phyloP scores from a whole-genome alignment of 2,888 invertebrate species.

The Metallyticus violacea region DNA sequence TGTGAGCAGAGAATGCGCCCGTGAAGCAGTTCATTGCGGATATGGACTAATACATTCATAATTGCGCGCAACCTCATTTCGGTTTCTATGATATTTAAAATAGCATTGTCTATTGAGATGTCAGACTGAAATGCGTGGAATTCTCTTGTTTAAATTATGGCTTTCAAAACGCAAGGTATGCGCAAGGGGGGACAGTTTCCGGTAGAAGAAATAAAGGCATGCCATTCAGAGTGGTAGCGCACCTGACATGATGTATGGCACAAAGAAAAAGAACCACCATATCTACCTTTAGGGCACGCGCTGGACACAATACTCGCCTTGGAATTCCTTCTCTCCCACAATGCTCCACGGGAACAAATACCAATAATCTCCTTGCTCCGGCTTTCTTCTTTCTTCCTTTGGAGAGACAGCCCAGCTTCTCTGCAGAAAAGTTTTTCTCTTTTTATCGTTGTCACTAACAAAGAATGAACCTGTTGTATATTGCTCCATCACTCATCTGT shows the following conservation, averaged over 20 bases:
- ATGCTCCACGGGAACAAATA: neutral
- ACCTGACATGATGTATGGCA: conserved; percentile 3
- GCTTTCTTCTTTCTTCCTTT: neutral
- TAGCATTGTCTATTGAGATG: neutral
- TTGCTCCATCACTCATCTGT: neutral
- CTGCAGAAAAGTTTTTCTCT: neutral
- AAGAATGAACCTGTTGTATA: neutral
- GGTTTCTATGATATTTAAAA: neutral
- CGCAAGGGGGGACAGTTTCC: neutral
- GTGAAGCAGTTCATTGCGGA: neutral
- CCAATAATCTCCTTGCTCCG: conserved; percentile 4
- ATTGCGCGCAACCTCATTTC: neutral
- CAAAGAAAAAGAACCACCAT: neutral
- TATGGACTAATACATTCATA: neutral
- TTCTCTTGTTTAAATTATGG: neutral
- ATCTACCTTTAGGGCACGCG: conserved; percentile 7
- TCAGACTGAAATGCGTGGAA: neutral
- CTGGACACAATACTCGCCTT: conserved; percentile 1
- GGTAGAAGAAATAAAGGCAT: neutral
- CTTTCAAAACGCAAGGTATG: neutral
- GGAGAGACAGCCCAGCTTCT: neutral
- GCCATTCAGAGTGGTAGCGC: conserved; percentile 1
- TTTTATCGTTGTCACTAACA: neutral
- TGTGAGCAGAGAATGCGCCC: neutral
- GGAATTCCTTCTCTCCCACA: neutral